Conservation (phyloP, 2,113 vertebrate species). For the Ptilorrhoa leucosticta region DNA sequence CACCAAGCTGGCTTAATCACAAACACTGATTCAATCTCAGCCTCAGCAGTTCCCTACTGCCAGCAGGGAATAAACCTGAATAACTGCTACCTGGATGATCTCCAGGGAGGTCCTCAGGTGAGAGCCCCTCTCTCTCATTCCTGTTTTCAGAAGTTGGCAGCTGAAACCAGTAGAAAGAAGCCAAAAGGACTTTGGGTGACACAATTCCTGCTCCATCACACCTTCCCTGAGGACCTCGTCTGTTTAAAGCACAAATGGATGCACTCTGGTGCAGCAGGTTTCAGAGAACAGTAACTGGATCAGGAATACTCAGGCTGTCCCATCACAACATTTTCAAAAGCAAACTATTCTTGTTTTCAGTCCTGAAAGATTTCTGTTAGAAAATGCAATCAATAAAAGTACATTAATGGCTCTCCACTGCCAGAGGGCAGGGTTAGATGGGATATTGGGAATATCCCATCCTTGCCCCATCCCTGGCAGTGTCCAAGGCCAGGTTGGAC, state of each 20-base stretch:
- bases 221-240: too few relatives aligned
- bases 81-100: not conserved
- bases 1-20: not conserved
- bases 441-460: not conserved
- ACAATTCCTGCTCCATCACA: not conserved
- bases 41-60: not conserved
- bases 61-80: not conserved
- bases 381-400: not conserved
- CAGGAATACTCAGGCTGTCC: not conserved
- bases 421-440: not conserved
- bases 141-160: not conserved
- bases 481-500: fast-evolving
- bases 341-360: not conserved
- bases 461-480: not conserved
- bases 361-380: not conserved
- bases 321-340: not conserved
- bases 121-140: not conserved
- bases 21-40: not conserved
- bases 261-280: not conserved
- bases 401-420: not conserved
- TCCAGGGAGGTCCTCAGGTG: not conserved
- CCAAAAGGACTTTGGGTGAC: not conserved
- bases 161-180: not conserved
- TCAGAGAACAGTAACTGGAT: not conserved
- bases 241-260: not conserved